Evolutionary conservation across 2,797 vertebrate genomes (phyloP).

Genomic region (Morelia viridis): DNA sequence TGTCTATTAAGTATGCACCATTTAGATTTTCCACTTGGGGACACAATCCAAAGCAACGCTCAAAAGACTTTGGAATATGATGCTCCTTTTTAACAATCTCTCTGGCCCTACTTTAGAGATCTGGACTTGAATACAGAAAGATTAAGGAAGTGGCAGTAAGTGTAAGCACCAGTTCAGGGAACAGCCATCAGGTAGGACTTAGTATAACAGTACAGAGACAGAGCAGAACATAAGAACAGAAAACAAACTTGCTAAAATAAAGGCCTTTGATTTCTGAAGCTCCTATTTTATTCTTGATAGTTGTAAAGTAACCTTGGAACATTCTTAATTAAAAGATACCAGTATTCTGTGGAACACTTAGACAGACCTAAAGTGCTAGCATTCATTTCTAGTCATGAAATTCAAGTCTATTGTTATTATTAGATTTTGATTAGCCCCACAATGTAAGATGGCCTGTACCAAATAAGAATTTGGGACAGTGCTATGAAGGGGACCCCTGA

Average conservation of each 20-base stretch:
- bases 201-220: too few relatives aligned
- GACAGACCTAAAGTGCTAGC: constrained; percentile 13
- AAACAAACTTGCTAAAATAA: too few relatives aligned
- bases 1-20: constrained; percentile 43
- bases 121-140: too few relatives aligned
- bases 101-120: too few relatives aligned
- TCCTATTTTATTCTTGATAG: too few relatives aligned
- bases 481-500: neutral
- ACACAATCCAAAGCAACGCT: constrained; percentile 29
- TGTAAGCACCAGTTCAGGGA: too few relatives aligned
- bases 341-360: constrained; percentile 18
- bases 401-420: neutral
- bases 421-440: neutral
- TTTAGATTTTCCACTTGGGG: constrained; percentile 48
- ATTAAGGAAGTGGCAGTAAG: too few relatives aligned
- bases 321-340: constrained; percentile 35
- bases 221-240: too few relatives aligned
- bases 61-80: constrained; percentile 24
- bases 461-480: neutral
- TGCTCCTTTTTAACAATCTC: neutral
- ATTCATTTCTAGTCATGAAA: neutral
- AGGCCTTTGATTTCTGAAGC: too few relatives aligned
- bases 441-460: neutral
- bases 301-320: too few relatives aligned
- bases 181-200: too few relatives aligned